Conservation (phyloP, 2,888 invertebrate genomes). For the Formica aserva region DNA sequence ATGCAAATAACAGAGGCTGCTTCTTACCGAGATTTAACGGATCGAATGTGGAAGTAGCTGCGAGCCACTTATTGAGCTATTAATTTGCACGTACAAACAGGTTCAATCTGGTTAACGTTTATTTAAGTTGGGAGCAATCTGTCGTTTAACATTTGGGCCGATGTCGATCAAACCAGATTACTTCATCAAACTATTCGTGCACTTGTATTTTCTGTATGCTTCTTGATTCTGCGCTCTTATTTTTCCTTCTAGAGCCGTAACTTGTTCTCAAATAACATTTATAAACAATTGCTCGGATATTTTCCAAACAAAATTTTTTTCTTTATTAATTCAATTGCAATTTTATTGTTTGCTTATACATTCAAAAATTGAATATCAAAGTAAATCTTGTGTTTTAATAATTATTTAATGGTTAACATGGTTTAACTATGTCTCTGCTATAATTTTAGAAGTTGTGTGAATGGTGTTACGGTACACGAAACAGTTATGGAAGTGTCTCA, state of each 20-base stretch:
- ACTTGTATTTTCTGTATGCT: neutral
- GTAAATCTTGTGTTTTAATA: neutral
- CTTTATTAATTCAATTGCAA: neutral
- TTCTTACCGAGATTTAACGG: conserved; percentile 83
- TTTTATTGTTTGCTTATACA: neutral
- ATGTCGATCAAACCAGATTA: neutral
- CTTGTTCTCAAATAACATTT: neutral
- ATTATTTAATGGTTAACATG: neutral
- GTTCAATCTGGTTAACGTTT: conserved; percentile 61
- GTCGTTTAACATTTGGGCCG: neutral
- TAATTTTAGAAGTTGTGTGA: neutral
- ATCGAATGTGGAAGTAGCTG: conserved; percentile 79
- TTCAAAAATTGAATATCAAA: neutral
- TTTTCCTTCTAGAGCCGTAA: neutral
- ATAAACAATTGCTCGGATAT: neutral
- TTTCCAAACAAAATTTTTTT: neutral
- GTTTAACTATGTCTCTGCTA: neutral
- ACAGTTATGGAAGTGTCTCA: neutral
- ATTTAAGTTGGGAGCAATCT: conserved; percentile 26
- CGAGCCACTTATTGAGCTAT: conserved; percentile 82
- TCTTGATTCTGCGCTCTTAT: neutral
- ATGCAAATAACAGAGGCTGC: conserved; percentile 84
- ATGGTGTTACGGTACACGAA: neutral
- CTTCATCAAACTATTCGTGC: neutral
- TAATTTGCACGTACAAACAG: conserved; percentile 80